Evolutionary conservation across 2,113 vertebrate genomes (phyloP), one percentile per base, ranked within the genome.

Genomic region (Etia nguti): DNA sequence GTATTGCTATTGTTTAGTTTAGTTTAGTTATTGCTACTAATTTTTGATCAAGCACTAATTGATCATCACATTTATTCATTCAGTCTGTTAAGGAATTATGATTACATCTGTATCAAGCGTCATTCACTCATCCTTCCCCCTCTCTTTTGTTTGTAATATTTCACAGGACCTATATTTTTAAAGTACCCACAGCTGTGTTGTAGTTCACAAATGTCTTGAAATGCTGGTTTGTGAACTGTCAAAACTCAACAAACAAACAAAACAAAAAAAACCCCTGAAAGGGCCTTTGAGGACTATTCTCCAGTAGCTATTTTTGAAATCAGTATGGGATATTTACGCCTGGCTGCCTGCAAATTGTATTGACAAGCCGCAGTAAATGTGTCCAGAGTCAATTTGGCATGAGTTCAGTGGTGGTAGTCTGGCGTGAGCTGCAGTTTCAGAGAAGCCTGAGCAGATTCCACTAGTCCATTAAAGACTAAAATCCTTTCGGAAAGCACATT

Each of bases 351-450:
- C 85, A 94, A 77, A 90, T 87, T 90, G 82, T 91, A 93, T 93
- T 81, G 90, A 95, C 89, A 88, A 86, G 84, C 81, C 84, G 86
- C 90, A 88, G 88, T 86, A 86, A 94, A 93, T 91, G 88, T 89
- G 88, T 89, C 89, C 79, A 56, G 82, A 92, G 88, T 94, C 75
- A 88, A 54, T 93, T 93, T 94, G 93, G 91, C 89, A 54, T 2
- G 15, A 65, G 81, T 91, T 94, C 92, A 94, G 79, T 22, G 11
- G 48, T 22, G 43, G 55, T 62, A 73, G 88, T 91, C 87, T 90
- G 89, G 60, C 22, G 10, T 85, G 80, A 83, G 81, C 87, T 88
- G 79, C 86, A 79, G 81, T 85, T 82, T 84, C 55, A 87, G 57
- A 81, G 68, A 83, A 65, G 56, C 65, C 55, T 81, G 81, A 89